Evolutionary conservation across 2,113 vertebrate species (phyloP), one percentile per base, ranked within the genome.

Genomic region (Rhinogobius similis): DNA sequence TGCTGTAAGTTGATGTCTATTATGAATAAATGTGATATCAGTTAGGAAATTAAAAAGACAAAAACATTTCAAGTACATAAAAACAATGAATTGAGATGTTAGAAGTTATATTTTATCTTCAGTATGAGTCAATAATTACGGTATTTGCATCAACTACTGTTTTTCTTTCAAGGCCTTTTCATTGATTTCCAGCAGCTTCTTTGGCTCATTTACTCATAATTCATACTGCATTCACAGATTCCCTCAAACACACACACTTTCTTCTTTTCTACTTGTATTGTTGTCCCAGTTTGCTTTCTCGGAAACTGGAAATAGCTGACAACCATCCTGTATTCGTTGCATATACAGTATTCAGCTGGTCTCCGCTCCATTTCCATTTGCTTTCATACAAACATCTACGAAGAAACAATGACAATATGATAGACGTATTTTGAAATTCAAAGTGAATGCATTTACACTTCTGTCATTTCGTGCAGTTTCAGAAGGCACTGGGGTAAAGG

Each of bases 1-100:
- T 36, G 32, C 32, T 2, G 29, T 39, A 41, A 41, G 12, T 1
- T 13, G 12, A 41, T 9, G 69, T 77, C 81, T 74, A 70, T 48
- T n/a, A 18, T 20, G 18, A 48, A 20, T 2, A 48, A 48, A 18
- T 20, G 16, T 36, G 32, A 36, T 36, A 36, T 8, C 9, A 2
- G 32, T 36, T 36, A 2, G 9, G 32, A 36, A 36, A 36, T 3
- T 36, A 5, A 36, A 36, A 8, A 7, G 9, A 36, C 9, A 36
- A 36, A 36, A 36, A 5, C 32, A 36, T 36, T 3, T 39, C 38
- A 39, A 41, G 39, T 41, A 12, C 39, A 10, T 41, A 12, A 41
- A 10, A 41, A 12, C 11, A 1, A 36, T 5, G 32, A 36, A 36
- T 29, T 2, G 6, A 36, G 8, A 41, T 7, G 39, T 5, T 36